phyloP scores from a whole-genome alignment of 2,888 invertebrate species.

The Hemithea aestivaria region DNA sequence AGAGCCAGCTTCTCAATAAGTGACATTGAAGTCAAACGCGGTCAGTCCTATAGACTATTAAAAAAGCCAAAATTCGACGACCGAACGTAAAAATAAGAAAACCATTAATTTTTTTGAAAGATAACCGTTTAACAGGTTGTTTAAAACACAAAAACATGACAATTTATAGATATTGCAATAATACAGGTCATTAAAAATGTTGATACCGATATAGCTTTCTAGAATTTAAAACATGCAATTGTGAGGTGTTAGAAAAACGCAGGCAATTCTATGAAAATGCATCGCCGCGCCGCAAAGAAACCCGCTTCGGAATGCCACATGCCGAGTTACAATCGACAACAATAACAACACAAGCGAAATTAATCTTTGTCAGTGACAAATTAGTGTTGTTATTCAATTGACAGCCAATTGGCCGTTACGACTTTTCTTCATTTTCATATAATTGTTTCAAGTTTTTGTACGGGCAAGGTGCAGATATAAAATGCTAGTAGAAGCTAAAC shows the following conservation, averaged over 20 bases:
- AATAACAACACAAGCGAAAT: constrained; percentile 51
- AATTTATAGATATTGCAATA: constrained; percentile 10
- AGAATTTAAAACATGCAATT: constrained; percentile 74
- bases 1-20: too few species aligned
- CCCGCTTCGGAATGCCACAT: constrained; percentile 67
- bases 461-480: constrained; percentile 73
- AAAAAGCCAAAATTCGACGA: too few species aligned
- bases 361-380: constrained; percentile 54
- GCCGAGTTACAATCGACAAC: constrained; percentile 57
- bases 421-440: constrained; percentile 53
- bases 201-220: constrained; percentile 61
- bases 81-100: too few species aligned
- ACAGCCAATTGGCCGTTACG: constrained; percentile 53
- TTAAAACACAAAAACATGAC: too few species aligned
- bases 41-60: too few species aligned
- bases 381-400: constrained; percentile 63
- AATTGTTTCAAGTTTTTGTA: constrained; percentile 76
- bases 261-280: constrained; percentile 75
- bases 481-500: constrained; percentile 47
- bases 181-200: constrained; percentile 39
- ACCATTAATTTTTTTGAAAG: too few species aligned
- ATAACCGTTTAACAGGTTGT: too few species aligned
- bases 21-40: too few species aligned
- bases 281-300: constrained; percentile 59
- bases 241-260: constrained; percentile 77